Evolutionary conservation across 2,797 vertebrate genomes (phyloP).

Genomic region (Acanthurus leucopareius): DNA sequence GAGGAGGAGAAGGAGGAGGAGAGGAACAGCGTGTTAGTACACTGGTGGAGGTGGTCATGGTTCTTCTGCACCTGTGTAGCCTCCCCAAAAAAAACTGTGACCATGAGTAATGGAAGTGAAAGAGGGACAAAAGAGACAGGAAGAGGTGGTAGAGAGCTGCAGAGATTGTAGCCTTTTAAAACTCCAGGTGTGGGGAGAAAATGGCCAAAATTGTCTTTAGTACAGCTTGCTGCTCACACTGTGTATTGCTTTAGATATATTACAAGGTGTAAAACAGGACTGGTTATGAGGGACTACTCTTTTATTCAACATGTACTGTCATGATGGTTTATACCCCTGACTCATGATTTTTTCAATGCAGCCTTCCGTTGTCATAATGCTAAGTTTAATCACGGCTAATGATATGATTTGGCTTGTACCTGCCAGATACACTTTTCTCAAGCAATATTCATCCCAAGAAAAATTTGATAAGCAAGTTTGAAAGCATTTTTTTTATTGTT

Average conservation of each 20-base stretch:
- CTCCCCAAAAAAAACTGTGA: slow-evolving; percentile 45
- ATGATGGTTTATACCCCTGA: slow-evolving; percentile 20
- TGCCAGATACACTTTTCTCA: slow-evolving; percentile 4
- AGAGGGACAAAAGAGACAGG: slow-evolving; percentile 8
- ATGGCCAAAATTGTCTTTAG: slow-evolving; percentile 4
- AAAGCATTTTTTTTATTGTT: background rate
- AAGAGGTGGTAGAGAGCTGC: slow-evolving; percentile 3
- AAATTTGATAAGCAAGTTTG: background rate
- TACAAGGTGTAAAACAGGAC: slow-evolving; percentile 10
- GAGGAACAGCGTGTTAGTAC: slow-evolving; percentile 25
- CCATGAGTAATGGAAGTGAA: slow-evolving; percentile 55
- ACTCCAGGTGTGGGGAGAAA: slow-evolving; percentile 20
- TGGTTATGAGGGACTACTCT: background rate
- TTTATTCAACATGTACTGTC: slow-evolving; percentile 9
- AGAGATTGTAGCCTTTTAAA: slow-evolving; percentile 30
- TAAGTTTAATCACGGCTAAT: slow-evolving; percentile 25
- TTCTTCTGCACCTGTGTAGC: slow-evolving; percentile 42
- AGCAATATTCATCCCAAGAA: background rate
- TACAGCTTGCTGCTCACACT: background rate
- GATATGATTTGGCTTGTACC: slow-evolving; percentile 21
- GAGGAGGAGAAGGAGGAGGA: slow-evolving; percentile 13
- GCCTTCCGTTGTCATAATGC: slow-evolving; percentile 32
- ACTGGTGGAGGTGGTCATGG: slow-evolving; percentile 41
- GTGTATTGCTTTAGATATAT: slow-evolving; percentile 13
- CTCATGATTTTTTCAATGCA: slow-evolving; percentile 20